Base-by-base conservation (phyloP, 2,797 vertebrate species). In the Danio tinwini region DNA sequence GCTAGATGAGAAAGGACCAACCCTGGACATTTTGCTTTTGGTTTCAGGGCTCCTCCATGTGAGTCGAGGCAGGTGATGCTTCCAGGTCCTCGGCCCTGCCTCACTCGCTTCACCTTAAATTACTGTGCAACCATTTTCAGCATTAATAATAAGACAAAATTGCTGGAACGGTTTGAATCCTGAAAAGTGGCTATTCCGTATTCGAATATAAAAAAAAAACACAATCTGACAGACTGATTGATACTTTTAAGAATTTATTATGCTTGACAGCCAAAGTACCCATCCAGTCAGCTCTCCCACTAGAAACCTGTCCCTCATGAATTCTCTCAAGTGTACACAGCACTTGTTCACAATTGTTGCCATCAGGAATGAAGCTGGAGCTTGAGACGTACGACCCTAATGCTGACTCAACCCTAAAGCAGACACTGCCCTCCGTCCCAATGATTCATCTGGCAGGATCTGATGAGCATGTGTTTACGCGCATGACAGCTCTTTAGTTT, bases 401-500 rank as follows among this genome's bases (percentile, higher is more conserved):
- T 49, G 52, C 58, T 71, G 58, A 53, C 45, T 74, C 63, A 55
- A 52, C 13, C 63, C 69, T 55, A 73, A 58, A 82, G 62, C 50
- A 58, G 49, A 10, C 59, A 40, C 29, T 62, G 58, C 17, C 39
- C 19, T 29, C 59, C 52, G 61, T 29, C 19, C 76, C 73, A 64
- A 56, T 65, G 19, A 80, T 82, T 78, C 45, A 80, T 52, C 68
- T 21, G 67, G 42, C 53, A 69, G 17, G 49, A 59, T 67, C 67
- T 40, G 56, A 78, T 74, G 50, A 37, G 39, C 42, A 47, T 76
- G 70, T 79, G 45, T 52, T 39, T 63, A 53, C 19, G 52, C 44
- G 12, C n/a, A 1, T 80, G 42, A 75, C 59, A 62, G 12, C 16
- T 14, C 62, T 61, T 63, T 49, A 55, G 12, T 59, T 5, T 71